Evolutionary conservation across 2,888 invertebrate species (phyloP).

Genomic region (Eilema depressum): DNA sequence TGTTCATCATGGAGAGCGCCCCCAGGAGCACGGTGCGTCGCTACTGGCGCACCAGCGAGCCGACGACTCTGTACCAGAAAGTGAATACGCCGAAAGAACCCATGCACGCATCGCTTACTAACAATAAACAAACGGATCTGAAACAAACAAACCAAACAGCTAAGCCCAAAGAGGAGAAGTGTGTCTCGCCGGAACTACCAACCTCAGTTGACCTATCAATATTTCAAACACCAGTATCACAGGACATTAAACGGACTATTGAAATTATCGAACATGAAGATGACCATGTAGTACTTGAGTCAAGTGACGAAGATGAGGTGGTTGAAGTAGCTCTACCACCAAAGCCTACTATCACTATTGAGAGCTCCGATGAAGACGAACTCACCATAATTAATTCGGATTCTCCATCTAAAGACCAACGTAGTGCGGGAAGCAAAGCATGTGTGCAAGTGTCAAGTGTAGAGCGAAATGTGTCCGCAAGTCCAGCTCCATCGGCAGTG

Average conservation of each 20-base stretch:
- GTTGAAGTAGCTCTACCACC: slow-evolving; percentile 80
- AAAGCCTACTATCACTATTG: slow-evolving; percentile 81
- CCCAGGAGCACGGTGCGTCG: slow-evolving; percentile 73
- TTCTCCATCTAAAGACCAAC: slow-evolving; percentile 47
- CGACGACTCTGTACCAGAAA: slow-evolving; percentile 64
- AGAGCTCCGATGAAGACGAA: slow-evolving; percentile 84
- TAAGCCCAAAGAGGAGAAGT: slow-evolving; percentile 69
- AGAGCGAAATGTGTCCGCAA: slow-evolving; percentile 71
- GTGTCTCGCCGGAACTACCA: slow-evolving; percentile 43
- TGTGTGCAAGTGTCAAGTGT: slow-evolving; percentile 25
- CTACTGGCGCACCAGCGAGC: slow-evolving; percentile 75
- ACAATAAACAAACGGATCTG: slow-evolving; percentile 40
- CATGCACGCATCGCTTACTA: slow-evolving; percentile 33
- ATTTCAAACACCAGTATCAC: slow-evolving; percentile 70
- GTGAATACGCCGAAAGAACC: slow-evolving; percentile 60
- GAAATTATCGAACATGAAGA: slow-evolving; percentile 73
- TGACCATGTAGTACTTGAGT: slow-evolving; percentile 65
- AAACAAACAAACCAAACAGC: slow-evolving; percentile 52
- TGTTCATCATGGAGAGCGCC: slow-evolving; percentile 60
- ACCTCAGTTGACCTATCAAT: slow-evolving; percentile 65
- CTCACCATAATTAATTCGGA: slow-evolving; percentile 57
- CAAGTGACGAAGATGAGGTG: slow-evolving; percentile 84
- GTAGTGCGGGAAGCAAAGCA: slow-evolving; percentile 51
- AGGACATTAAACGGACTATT: slow-evolving; percentile 67
- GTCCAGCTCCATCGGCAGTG: slow-evolving; percentile 82